These are phyloP conservation scores for Hippocampus zosterae DNA, from an alignment of 2,113 vertebrate species.

Conservation along the genomic window DNA sequence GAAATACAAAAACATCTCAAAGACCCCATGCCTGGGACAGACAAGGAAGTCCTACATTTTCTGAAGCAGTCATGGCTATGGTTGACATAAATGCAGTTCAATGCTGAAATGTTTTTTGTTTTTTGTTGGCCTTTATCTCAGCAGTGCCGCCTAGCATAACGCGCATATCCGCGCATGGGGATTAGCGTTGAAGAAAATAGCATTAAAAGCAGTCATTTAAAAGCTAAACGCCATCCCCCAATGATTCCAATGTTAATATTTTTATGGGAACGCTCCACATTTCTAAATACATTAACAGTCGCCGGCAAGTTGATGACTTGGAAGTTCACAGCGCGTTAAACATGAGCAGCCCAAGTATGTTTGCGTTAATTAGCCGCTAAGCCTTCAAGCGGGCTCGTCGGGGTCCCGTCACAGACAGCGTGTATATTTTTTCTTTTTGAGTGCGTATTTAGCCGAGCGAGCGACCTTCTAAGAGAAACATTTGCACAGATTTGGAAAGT, in stretches of 20 bases:
- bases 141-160: not conserved
- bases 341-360: not conserved
- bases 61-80: too few species aligned
- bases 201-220: not conserved
- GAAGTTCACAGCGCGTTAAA: not conserved
- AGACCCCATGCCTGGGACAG: not conserved
- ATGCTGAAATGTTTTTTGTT: too few species aligned
- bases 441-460: not conserved
- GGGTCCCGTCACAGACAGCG: not conserved
- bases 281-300: not conserved
- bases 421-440: not conserved
- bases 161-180: not conserved
- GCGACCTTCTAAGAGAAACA: constrained; percentile 11
- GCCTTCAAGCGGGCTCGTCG: not conserved
- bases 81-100: too few species aligned
- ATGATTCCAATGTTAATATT: not conserved
- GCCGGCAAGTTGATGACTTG: not conserved
- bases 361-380: constrained; percentile 2
- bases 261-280: not conserved
- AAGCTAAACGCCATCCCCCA: not conserved
- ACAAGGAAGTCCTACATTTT: not conserved
- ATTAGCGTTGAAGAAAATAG: not conserved
- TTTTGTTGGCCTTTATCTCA: not conserved
- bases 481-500: constrained; percentile 47
- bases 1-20: not conserved